Percentiles rank a stretch among this genome's conserved stretches.
phyloP scores from a whole-genome alignment of 2,888 invertebrate species.

The Omphaloscelis lunosa region DNA sequence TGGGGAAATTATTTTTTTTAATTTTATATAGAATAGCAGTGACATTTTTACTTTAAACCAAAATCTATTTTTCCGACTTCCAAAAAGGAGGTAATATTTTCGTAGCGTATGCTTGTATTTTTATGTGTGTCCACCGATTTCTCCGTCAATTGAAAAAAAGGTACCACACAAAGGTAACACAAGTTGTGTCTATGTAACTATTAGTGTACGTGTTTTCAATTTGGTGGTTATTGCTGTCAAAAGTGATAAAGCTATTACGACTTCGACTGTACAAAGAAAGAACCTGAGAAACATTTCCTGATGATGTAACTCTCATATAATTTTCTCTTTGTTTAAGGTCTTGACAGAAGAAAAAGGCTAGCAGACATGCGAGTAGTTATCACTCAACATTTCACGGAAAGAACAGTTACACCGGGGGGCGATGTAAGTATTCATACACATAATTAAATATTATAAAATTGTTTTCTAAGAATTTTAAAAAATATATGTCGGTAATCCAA shows the following conservation, averaged over 20 bases:
- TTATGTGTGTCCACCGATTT: too few species aligned
- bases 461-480: too few species aligned
- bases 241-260: neutral
- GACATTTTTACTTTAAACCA: neutral
- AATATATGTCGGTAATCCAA: too few species aligned
- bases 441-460: too few species aligned
- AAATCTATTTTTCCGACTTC: neutral
- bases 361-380: constrained; percentile 80
- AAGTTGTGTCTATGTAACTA: too few species aligned
- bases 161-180: neutral
- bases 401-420: constrained; percentile 90
- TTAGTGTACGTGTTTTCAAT: neutral
- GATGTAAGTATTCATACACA: constrained; percentile 78
- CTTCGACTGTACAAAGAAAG: neutral
- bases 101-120: too few species aligned
- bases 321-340: constrained; percentile 73
- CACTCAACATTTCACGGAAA: constrained; percentile 87
- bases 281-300: neutral
- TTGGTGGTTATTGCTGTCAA: neutral
- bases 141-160: too few species aligned
- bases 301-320: neutral
- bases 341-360: constrained; percentile 82
- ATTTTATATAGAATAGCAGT: neutral
- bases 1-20: neutral
- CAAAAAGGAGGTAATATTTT: too few species aligned